Evolutionary conservation across 2,888 invertebrate species (phyloP).

Genomic region (Aphrophora alni): DNA sequence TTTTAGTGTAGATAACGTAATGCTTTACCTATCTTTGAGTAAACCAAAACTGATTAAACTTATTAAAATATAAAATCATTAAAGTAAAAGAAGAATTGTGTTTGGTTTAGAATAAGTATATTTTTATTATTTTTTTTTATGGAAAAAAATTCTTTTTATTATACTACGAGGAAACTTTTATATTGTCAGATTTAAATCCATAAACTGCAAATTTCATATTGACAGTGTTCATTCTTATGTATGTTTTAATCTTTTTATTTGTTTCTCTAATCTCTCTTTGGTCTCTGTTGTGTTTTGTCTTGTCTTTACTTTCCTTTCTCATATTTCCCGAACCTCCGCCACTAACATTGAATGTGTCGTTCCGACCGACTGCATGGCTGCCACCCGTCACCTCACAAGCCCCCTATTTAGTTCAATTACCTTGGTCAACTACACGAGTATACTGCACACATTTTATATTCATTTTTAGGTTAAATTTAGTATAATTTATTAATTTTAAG

Average conservation of each 20-base stretch:
- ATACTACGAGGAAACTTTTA: too few relatives aligned
- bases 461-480: not conserved
- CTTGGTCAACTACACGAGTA: constrained; percentile 31
- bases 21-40: too few relatives aligned
- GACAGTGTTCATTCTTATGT: not conserved
- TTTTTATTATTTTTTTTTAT: too few relatives aligned
- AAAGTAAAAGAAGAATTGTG: too few relatives aligned
- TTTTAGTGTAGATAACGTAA: too few relatives aligned
- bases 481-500: not conserved
- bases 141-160: too few relatives aligned
- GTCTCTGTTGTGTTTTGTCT: constrained; percentile 30
- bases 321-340: not conserved
- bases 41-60: too few relatives aligned
- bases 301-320: constrained; percentile 11
- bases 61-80: too few relatives aligned
- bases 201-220: too few relatives aligned
- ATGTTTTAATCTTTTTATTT: constrained; percentile 3
- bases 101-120: too few relatives aligned
- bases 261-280: constrained; percentile 14
- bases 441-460: constrained; percentile 33
- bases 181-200: too few relatives aligned
- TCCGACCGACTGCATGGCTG: not conserved
- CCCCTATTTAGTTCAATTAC: constrained; percentile 18
- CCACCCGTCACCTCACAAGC: not conserved
- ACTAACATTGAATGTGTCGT: not conserved